Evolutionary conservation across 2,797 vertebrate genomes (phyloP).

Genomic region (Rhabdomys pumilio): DNA sequence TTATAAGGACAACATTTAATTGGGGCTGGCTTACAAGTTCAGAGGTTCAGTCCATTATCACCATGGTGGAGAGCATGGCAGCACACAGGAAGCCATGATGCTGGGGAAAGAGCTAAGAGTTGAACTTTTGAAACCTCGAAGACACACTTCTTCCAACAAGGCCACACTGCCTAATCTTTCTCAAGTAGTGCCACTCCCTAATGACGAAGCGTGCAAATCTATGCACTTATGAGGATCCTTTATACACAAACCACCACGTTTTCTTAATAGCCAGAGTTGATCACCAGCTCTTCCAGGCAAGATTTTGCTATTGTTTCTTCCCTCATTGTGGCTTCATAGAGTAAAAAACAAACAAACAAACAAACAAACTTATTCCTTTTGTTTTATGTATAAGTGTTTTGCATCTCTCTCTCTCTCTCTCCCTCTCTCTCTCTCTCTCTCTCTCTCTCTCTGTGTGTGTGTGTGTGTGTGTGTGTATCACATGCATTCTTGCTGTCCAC

Average conservation of each 20-base stretch:
- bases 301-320: not conserved
- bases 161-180: too few species aligned
- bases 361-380: not conserved
- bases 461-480: not conserved
- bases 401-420: too few species aligned
- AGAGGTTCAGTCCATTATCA: not conserved
- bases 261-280: not conserved
- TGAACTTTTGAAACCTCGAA: not conserved
- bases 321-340: not conserved
- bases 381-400: not conserved
- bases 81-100: not conserved
- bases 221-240: not conserved
- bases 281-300: accelerated
- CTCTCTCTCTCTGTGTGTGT: too few species aligned
- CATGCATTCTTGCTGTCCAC: not conserved
- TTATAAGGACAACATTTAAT: not conserved
- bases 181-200: not conserved
- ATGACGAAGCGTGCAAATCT: not conserved
- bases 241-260: not conserved
- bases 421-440: too few species aligned
- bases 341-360: not conserved
- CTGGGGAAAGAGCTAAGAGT: not conserved
- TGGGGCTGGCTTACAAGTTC: not conserved
- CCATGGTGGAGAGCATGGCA: not conserved
- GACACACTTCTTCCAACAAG: not conserved